These are phyloP conservation scores for Sphenodon punctatus DNA, from an alignment of 2,797 vertebrate genomes.

Conservation along the genomic window DNA sequence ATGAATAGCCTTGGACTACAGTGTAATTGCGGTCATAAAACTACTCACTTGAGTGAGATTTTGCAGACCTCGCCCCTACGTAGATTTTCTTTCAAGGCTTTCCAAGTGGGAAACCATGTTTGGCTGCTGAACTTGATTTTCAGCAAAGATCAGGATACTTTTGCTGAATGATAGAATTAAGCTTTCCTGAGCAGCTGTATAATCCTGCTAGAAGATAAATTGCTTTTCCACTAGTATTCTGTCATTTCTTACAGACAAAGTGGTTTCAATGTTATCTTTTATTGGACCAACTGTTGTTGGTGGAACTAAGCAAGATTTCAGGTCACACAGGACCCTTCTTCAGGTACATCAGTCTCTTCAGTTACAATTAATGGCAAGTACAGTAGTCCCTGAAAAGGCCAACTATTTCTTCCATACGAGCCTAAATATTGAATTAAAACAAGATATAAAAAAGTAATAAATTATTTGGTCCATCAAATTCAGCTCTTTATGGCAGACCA, in stretches of 20 bases:
- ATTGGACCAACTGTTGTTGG: no score
- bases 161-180: background rate
- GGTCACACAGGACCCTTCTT: no score
- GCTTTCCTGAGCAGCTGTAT: background rate
- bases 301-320: no score
- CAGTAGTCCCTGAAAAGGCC: background rate
- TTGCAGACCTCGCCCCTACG: background rate
- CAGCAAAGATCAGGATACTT: background rate
- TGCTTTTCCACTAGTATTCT: background rate
- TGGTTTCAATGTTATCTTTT: no score
- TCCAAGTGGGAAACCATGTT: background rate
- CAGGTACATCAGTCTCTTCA: background rate
- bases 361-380: background rate
- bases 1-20: background rate
- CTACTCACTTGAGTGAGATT: rapidly evolving
- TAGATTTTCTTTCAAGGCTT: background rate
- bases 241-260: background rate
- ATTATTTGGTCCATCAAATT: background rate
- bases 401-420: background rate
- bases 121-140: background rate
- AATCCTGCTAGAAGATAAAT: background rate
- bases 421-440: rapidly evolving
- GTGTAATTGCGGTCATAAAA: background rate
- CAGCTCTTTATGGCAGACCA: conserved; percentile 48
- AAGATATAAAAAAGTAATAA: background rate